Base-by-base conservation (phyloP, 2,888 invertebrate species). In the Micropterix aruncella region DNA sequence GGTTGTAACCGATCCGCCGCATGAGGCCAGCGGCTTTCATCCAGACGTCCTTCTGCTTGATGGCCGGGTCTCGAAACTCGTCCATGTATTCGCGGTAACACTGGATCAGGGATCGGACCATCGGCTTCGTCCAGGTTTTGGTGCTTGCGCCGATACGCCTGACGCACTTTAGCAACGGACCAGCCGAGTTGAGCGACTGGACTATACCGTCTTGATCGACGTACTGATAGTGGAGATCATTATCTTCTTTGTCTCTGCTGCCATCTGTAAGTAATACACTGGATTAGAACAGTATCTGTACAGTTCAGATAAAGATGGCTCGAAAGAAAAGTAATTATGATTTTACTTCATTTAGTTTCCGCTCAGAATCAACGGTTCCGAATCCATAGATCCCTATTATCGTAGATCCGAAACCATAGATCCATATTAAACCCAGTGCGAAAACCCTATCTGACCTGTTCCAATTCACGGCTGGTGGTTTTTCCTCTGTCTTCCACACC, bases 41-140 rank as follows among this genome's bases (percentile, higher is more conserved):
- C 47, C 47, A 47, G 15, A 47, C 47, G 14, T 47, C 44, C 19
- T 45, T 44, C 27, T 45, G 47, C 17, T 45, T 41, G n/a, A 38
- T 47, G 15, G 17, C 12, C 9, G 47, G 47, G 37, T 45, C 42
- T 41, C 47, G 40, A 19, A 47, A 47, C 9, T 47, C 47, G 2
- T 19, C n/a, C 40, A 45, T 45, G 16, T 44, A 38, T 12, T 43
- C 43, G 40, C 47, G 16, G 42, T 47, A 47, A 16, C 44, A 44
- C 41, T 45, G 42, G 3, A 47, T 43, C 4, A 47, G 42, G 37
- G 39, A 39, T 37, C 41, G 44, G 16, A 45, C 45, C 45, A 45
- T 47, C n/a, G 47, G 38, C 18, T 43, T 42, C 12, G 45, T 47
- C 47, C 47, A 47, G 19, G 27, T 19, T 9, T 44, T 41, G 4